Conservation (phyloP, 2,888 invertebrate genomes). For the Suillia variegata region DNA sequence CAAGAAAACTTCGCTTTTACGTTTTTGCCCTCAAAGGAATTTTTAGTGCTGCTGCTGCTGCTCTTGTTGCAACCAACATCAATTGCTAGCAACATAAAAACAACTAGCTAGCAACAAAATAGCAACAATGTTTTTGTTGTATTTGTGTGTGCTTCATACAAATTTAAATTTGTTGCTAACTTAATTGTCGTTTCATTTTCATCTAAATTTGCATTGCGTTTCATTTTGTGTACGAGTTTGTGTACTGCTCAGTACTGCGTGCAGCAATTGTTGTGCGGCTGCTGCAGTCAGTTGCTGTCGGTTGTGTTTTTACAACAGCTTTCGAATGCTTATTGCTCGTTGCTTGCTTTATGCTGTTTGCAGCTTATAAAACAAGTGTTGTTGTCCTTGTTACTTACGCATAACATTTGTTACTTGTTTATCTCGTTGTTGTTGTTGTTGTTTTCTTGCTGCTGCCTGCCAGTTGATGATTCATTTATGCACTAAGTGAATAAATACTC, state of each 20-base stretch:
- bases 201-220: neutral
- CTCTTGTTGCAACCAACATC: neutral
- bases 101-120: neutral
- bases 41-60: neutral
- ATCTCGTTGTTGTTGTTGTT: too few species aligned
- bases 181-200: conserved; percentile 1
- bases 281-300: neutral
- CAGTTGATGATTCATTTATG: too few species aligned
- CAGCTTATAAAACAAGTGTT: too few species aligned
- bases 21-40: neutral
- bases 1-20: too few species aligned
- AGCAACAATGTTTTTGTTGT: too few species aligned
- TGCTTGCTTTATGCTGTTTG: too few species aligned
- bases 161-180: conserved; percentile 1
- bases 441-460: too few species aligned
- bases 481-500: too few species aligned
- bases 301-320: too few species aligned
- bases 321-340: too few species aligned
- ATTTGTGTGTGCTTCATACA: neutral
- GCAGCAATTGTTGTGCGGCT: neutral
- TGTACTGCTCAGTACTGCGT: neutral
- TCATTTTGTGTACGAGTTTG: neutral
- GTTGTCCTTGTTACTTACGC: too few species aligned
- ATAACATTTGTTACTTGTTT: too few species aligned
- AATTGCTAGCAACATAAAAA: neutral